Base-by-base conservation (phyloP, 2,797 vertebrate genomes). In the Syndactyla subalaris region DNA sequence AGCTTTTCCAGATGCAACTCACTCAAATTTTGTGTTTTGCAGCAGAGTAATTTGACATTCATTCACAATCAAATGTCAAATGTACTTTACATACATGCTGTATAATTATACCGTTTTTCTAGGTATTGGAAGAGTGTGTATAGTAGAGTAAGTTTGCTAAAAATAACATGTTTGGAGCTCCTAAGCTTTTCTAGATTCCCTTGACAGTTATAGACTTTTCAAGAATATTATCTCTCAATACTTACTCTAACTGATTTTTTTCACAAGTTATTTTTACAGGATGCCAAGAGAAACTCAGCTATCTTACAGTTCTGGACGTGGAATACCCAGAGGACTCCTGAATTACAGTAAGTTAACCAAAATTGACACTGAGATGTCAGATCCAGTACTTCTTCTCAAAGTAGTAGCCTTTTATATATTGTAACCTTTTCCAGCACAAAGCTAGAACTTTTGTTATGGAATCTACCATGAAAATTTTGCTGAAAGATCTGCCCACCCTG, bases 61-160 rank as follows among this genome's bases (percentile, higher is more conserved):
- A 63, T 93, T 96, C 51, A 39, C 38, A 86, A 91, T 63, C 73
- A 92, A 88, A 84, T 90, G 79, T 86, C 82, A 88, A 74, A 84
- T 67, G n/a, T 92, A 81, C 46, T 92, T 89, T 73, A 88, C 66
- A 30, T 63, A 79, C 34, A 18, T 90, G 59, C 32, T 81, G 10
- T 81, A 57, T 84, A 95, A 94, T 91, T 88, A 66, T 32, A 51
- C 27, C 67, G 11, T 79, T 94, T 76, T 91, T 52, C 27, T 67
- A 88, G 66, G 52, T 79, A 84, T 61, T 92, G 45, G 38, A 84
- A 68, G 39, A 77, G 10, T 66, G 8, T 43, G 9, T 78, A 51
- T 29, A 81, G 55, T 67, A 75, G 49, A 88, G 29, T 23, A 38
- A 77, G 4, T 59, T 79, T 66, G 10, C 48, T 93, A 88, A 92